Evolutionary conservation across 2,113 vertebrate genomes (phyloP).

Genomic region (Drymodes brunneopygia): DNA sequence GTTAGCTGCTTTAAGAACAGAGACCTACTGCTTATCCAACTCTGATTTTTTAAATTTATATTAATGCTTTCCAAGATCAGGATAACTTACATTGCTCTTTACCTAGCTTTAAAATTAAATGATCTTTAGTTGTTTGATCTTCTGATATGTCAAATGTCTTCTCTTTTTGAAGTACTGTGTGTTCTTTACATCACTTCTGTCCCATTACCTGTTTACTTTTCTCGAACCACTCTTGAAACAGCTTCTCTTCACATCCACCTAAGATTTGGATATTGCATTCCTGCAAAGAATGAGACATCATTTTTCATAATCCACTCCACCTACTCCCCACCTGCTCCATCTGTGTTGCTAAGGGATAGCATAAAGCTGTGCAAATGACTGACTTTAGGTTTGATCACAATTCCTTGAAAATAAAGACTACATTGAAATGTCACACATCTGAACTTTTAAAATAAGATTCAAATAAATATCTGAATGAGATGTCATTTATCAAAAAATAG

Average conservation of each 20-base stretch:
- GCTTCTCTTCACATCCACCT: conserved; percentile 2
- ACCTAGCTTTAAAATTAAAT: not conserved
- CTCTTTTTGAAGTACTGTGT: not conserved
- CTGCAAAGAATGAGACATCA: conserved; percentile 37
- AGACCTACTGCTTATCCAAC: not conserved
- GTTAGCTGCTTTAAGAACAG: not conserved
- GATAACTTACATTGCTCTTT: not conserved
- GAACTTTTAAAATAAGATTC: not conserved
- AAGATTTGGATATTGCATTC: not conserved
- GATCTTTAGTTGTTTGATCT: not conserved
- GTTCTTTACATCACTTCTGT: not conserved
- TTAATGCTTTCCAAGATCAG: not conserved
- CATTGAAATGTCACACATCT: not conserved
- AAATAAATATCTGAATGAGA: not conserved
- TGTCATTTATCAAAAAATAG: not conserved
- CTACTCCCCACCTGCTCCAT: conserved; percentile 61
- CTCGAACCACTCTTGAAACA: not conserved
- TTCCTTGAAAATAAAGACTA: not conserved
- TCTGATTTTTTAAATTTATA: not conserved
- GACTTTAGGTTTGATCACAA: not conserved
- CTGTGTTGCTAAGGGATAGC: conserved; percentile 51
- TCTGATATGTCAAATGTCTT: not conserved
- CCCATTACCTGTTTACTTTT: not conserved
- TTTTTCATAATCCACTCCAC: conserved; percentile 35
- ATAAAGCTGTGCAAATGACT: conserved; percentile 29